Evolutionary conservation across 2,888 invertebrate species (phyloP), one percentile per base, ranked within the genome.

Genomic region (Epinotia nisella): DNA sequence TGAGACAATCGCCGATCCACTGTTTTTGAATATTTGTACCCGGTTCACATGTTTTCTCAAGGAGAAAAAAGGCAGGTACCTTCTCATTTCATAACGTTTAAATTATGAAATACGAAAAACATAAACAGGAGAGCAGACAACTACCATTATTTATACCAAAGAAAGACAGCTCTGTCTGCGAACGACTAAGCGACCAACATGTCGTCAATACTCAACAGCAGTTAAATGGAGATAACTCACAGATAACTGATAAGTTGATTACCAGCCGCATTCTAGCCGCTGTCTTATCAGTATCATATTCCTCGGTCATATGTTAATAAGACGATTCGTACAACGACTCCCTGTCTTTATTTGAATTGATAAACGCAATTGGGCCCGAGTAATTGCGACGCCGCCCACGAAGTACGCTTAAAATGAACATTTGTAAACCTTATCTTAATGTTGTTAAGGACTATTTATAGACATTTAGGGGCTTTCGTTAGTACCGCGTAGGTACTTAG

Each of bases 351-450:
- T 66, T 55, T 66, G 13, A 29, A 60, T 60, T 55, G 71, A 71
- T 71, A 71, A 71, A 58, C 17, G 53, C 66, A 66, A 66, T 71
- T 65, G 66, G 66, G 13, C 29, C n/a, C 41, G n/a, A 13, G 66
- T 55, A 66, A 66, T 56, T 66, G 55, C 39, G n/a, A 3, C 29
- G 65, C 66, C 66, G 66, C 66, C 66, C 66, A 66, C 66, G 65
- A 39, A 39, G 19, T 29, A 62, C n/a, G 24, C 9, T 51, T 62
- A 60, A 45, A 61, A 21, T 15, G 29, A 49, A n/a, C 49, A 62
- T 49, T 49, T 49, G 35, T 39, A 19, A 35, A 11, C 17, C 29
- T 29, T 62, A 62, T 62, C n/a, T 24, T 49, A 62, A 49, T 62
- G 49, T 13, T 17, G 29, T 62, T 62, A 62, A 49, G 49, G 49